These are phyloP conservation scores for Misgurnus anguillicaudatus DNA, from an alignment of 2,113 vertebrate species.

Conservation along the genomic window DNA sequence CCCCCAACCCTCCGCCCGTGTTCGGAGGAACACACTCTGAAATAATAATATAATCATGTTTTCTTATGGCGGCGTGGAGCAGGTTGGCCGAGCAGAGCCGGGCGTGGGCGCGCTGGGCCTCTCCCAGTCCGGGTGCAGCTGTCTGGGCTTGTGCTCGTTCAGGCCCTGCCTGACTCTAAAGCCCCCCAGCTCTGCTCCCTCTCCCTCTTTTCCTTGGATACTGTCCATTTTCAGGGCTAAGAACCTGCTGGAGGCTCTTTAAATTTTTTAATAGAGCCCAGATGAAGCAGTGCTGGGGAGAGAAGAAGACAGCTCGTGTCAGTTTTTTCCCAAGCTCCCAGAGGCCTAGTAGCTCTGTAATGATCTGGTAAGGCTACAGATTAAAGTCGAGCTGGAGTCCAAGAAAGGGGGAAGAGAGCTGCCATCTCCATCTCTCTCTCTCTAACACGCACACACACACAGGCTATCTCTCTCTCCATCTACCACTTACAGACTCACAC, in stretches of 20 bases:
- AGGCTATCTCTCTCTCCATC: slow-evolving; percentile 22
- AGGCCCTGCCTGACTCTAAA: slow-evolving; percentile 58
- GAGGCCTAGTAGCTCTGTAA: slow-evolving; percentile 64
- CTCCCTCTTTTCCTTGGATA: slow-evolving; percentile 55
- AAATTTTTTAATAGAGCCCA: slow-evolving; percentile 63
- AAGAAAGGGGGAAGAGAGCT: slow-evolving; percentile 53
- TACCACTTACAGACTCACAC: slow-evolving; percentile 31
- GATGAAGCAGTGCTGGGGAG: slow-evolving; percentile 59
- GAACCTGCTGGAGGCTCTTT: slow-evolving; percentile 62
- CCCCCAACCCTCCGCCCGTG: slow-evolving; percentile 50
- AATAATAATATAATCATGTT: slow-evolving; percentile 87
- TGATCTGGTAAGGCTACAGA: slow-evolving; percentile 62
- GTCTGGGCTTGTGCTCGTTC: slow-evolving; percentile 67
- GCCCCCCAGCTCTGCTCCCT: slow-evolving; percentile 48
- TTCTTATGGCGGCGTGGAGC: slow-evolving; percentile 77
- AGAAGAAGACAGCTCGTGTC: slow-evolving; percentile 62
- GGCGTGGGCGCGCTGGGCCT: slow-evolving; percentile 61
- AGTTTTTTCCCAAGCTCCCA: slow-evolving; percentile 62
- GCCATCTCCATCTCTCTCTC: slow-evolving; percentile 29
- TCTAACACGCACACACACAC: not conserved
- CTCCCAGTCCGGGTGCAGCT: slow-evolving; percentile 64
- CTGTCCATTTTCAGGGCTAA: slow-evolving; percentile 64
- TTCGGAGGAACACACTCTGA: slow-evolving; percentile 77
- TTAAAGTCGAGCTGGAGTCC: slow-evolving; percentile 62
- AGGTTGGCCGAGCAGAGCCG: slow-evolving; percentile 69